Conservation (phyloP, 2,888 invertebrate genomes). For the Tryphoninae sp. region DNA sequence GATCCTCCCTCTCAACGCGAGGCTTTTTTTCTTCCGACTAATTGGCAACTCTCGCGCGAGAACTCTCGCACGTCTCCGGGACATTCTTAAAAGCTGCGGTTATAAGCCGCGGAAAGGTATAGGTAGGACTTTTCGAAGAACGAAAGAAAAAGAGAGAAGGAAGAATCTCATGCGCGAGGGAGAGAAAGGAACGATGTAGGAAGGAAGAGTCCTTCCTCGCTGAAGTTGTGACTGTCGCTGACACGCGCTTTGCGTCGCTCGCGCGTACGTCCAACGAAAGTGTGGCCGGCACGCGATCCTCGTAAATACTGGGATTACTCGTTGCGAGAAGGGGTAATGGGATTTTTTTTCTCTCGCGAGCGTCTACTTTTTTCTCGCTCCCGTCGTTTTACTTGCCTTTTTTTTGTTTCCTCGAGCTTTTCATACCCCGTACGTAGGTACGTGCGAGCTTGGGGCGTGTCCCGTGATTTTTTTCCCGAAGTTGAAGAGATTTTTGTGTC, state of each 20-base stretch:
- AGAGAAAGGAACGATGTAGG: slow-evolving; percentile 2
- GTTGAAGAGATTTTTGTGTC: slow-evolving; percentile 21
- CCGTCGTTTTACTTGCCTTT: slow-evolving; percentile 7
- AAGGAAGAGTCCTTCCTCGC: slow-evolving; percentile 36
- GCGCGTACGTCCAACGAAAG: slow-evolving; percentile 56
- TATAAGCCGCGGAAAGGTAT: slow-evolving; percentile 31
- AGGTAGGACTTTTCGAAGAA: neutral
- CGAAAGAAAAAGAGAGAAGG: slow-evolving; percentile 9
- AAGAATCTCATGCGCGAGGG: slow-evolving; percentile 18
- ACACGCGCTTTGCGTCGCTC: slow-evolving; percentile 63
- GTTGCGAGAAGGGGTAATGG: slow-evolving; percentile 52
- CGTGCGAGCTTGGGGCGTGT: slow-evolving; percentile 54
- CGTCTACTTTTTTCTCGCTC: neutral
- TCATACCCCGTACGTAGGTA: slow-evolving; percentile 25
- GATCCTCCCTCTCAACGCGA: slow-evolving; percentile 13
- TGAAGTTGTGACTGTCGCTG: slow-evolving; percentile 64
- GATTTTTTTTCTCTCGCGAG: slow-evolving; percentile 50
- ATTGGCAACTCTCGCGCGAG: slow-evolving; percentile 58
- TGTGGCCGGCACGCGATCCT: slow-evolving; percentile 70
- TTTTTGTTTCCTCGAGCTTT: slow-evolving; percentile 28
- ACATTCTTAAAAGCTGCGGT: slow-evolving; percentile 14
- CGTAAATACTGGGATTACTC: slow-evolving; percentile 60
- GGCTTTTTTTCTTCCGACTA: slow-evolving; percentile 45
- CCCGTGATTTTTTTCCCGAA: slow-evolving; percentile 61
- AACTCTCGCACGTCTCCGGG: slow-evolving; percentile 43